These are phyloP conservation scores for Seladonia tumulorum DNA, from an alignment of 2,888 invertebrate species.

Conservation along the genomic window DNA sequence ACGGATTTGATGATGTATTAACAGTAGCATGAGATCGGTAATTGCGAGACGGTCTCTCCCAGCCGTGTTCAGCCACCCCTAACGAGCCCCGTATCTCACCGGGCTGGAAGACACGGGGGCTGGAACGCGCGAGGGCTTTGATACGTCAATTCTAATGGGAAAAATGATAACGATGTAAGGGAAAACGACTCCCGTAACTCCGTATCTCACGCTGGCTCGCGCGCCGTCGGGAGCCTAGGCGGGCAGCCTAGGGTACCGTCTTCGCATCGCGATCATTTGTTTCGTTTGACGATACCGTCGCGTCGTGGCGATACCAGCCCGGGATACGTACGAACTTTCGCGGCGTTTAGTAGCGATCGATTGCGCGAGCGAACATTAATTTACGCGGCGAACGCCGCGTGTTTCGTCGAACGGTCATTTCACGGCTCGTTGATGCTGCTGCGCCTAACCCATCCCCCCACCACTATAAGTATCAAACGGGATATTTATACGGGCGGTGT, in stretches of 20 bases:
- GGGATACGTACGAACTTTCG: slow-evolving; percentile 32
- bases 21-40: slow-evolving; percentile 71
- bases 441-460: not conserved
- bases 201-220: slow-evolving; percentile 54
- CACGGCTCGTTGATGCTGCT: slow-evolving; percentile 52
- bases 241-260: slow-evolving; percentile 19
- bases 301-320: no score
- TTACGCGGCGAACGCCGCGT: slow-evolving; percentile 26
- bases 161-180: slow-evolving; percentile 61
- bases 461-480: not conserved
- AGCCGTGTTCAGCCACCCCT: slow-evolving; percentile 40
- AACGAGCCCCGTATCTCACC: slow-evolving; percentile 61
- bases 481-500: slow-evolving; percentile 29
- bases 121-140: slow-evolving; percentile 46
- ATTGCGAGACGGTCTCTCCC: slow-evolving; percentile 56
- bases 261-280: slow-evolving; percentile 40
- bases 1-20: slow-evolving; percentile 68
- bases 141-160: slow-evolving; percentile 52
- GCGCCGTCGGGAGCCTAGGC: slow-evolving; percentile 36
- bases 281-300: slow-evolving; percentile 54
- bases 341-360: slow-evolving; percentile 57
- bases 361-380: slow-evolving; percentile 47
- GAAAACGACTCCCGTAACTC: slow-evolving; percentile 55
- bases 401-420: slow-evolving; percentile 57
- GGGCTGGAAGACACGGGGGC: slow-evolving; percentile 45